Conservation (phyloP, 2,797 vertebrate species). For the Furcifer pardalis region DNA sequence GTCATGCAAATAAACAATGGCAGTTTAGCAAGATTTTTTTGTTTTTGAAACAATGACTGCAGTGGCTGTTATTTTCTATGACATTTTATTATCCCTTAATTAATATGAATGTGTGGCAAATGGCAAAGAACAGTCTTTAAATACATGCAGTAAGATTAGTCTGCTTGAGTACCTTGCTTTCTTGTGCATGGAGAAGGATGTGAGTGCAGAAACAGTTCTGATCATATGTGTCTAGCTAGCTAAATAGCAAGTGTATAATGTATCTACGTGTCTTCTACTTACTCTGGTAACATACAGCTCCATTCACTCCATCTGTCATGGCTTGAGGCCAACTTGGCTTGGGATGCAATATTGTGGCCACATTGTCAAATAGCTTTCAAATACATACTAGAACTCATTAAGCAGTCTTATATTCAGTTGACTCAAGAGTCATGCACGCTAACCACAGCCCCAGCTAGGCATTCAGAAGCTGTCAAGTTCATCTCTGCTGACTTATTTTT, state of each 20-base stretch:
- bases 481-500: not conserved
- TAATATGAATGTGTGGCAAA: not conserved
- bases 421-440: not conserved
- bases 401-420: not conserved
- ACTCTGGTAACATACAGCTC: not conserved
- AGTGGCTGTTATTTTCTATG: constrained; percentile 13
- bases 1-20: constrained; percentile 38
- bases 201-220: not conserved
- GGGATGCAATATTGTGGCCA: not conserved
- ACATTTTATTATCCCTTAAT: constrained; percentile 6
- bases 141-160: not conserved
- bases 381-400: not conserved
- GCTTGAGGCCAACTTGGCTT: not conserved
- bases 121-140: not conserved
- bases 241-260: not conserved
- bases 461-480: not conserved
- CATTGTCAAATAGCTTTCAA: not conserved
- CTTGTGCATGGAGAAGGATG: not conserved
- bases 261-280: not conserved
- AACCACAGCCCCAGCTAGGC: not conserved
- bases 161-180: not conserved
- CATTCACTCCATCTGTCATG: not conserved
- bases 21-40: constrained; percentile 43
- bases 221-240: not conserved
- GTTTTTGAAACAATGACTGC: not conserved